These are phyloP conservation scores for Mus spicilegus DNA, from an alignment of 2,113 vertebrate genomes.

Conservation along the genomic window DNA sequence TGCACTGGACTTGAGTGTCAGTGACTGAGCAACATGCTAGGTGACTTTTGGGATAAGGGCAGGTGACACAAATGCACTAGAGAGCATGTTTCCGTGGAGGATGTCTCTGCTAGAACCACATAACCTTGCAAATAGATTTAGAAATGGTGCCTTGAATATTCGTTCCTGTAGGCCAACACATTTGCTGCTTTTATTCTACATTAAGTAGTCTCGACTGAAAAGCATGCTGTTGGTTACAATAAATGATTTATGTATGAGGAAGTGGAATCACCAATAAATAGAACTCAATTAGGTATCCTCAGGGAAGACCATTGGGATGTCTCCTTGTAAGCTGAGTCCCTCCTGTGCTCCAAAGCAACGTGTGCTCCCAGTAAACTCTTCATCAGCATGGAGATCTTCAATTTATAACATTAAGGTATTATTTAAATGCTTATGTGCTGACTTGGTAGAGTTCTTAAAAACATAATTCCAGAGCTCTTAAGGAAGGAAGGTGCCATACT, in stretches of 20 bases:
- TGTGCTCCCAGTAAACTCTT: background rate
- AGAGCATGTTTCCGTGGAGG: background rate
- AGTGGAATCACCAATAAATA: slow-evolving; percentile 13
- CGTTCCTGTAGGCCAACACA: background rate
- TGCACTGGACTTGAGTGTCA: background rate
- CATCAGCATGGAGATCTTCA: background rate
- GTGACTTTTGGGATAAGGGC: background rate
- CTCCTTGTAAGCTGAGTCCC: background rate
- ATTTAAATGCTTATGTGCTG: background rate
- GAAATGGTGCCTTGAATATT: background rate
- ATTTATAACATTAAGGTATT: background rate
- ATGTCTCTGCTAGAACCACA: background rate
- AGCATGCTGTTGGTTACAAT: background rate
- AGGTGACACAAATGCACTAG: background rate
- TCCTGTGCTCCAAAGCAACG: background rate
- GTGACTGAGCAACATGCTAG: background rate
- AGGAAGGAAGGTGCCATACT: background rate
- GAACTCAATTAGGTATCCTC: background rate
- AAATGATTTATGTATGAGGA: slow-evolving; percentile 10
- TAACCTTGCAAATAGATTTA: background rate
- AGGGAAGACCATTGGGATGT: background rate
- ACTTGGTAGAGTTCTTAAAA: background rate
- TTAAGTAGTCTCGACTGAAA: background rate
- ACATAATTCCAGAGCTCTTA: background rate
- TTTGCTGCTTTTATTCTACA: background rate